Evolutionary conservation across 1,140 invertebrate genomes (phyloP), one percentile per base, ranked within the genome.

Genomic region (Ostrea denselamellosa): DNA sequence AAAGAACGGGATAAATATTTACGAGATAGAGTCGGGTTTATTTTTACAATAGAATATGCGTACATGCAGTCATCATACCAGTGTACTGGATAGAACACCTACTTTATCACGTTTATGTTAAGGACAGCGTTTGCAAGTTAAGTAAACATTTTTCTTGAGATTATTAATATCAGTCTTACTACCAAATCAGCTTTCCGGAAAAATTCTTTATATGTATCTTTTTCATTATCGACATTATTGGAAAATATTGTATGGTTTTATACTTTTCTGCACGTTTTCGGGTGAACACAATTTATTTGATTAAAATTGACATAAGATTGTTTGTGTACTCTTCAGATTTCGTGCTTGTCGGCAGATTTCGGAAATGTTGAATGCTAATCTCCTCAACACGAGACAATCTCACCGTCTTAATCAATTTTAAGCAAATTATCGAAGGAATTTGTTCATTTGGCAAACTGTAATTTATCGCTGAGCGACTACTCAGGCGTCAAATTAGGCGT

Each of bases 371-470:
- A 77, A 25, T 77, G 25, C 25, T 77, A 77, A 77, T 77, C 68
- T 77, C 68, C 68, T 77, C 0, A 77, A 25, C 68, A 77, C 68
- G 68, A 77, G 25, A 77, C 68, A 77, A 34, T 77, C 25, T 77
- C 28, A 25, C 68, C 68, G 68, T 77, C 68, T 77, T 77, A 77
- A 77, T 77, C 68, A 77, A 77, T 77, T 77, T 77, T 25, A 77
- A 77, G 22, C 68, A 77, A 77, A 77, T 77, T 77, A 77, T 77
- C 68, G 68, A 77, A 77, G 22, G 68, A 77, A 77, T 77, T 77
- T 77, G 25, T 77, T 77, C 68, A 77, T 77, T 77, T 77, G 22
- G 68, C 68, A 28, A 77, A 77, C 68, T 25, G 68, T 77, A 77
- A 77, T 77, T 77, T 34, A 77, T 77, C 25, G 68, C 28, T 34